These are phyloP conservation scores for Apamea epomidion DNA, from an alignment of 2,888 invertebrate genomes.

Conservation along the genomic window DNA sequence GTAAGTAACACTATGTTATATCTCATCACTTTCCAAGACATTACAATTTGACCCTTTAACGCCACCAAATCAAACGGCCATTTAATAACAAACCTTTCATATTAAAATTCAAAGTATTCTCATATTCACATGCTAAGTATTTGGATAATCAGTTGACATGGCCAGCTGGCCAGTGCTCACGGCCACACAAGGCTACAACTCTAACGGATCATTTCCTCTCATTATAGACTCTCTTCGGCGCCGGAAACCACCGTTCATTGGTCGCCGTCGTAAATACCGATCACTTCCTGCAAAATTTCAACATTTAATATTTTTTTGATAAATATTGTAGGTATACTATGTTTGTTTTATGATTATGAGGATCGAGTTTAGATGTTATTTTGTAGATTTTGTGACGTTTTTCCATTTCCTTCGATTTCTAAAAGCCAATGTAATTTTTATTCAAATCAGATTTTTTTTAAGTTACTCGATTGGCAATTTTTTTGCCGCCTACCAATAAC, in stretches of 20 bases:
- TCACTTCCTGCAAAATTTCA: constrained; percentile 79
- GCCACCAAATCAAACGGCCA: not conserved
- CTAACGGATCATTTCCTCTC: constrained; percentile 68
- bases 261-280: constrained; percentile 79
- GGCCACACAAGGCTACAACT: constrained; percentile 53
- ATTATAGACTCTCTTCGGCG: constrained; percentile 70
- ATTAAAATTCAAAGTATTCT: constrained; percentile 28
- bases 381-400: constrained; percentile 8
- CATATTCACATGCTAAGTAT: constrained; percentile 49
- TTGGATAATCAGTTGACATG: constrained; percentile 61
- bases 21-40: not conserved
- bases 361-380: constrained; percentile 16
- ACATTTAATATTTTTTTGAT: constrained; percentile 60
- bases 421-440: not conserved
- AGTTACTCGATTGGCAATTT: not conserved
- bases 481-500: not conserved
- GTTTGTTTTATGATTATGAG: constrained; percentile 31
- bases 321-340: constrained; percentile 10
- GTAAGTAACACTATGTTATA: not conserved
- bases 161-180: constrained; percentile 45
- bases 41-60: not conserved
- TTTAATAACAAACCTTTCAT: constrained; percentile 9
- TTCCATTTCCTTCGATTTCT: not conserved
- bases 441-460: not conserved
- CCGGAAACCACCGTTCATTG: constrained; percentile 83